Conservation (phyloP, 2,797 vertebrate species). For the Sebastes aleutianus region DNA sequence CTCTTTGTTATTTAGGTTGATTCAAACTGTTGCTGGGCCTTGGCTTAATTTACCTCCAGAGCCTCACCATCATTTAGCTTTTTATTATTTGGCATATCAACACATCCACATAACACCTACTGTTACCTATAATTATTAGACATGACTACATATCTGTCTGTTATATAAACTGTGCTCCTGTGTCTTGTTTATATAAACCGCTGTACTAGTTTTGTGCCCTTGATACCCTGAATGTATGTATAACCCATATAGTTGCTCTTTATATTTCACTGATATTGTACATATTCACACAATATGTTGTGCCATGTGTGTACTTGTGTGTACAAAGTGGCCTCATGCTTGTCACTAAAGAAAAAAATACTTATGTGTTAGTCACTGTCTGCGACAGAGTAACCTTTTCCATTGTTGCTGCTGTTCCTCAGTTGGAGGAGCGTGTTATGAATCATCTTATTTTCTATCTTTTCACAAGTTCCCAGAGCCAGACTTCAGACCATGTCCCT, state of each 20-base stretch:
- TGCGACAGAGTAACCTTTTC: not conserved
- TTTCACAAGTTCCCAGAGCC: constrained; percentile 12
- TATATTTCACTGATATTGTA: not conserved
- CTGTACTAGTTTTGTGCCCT: not conserved
- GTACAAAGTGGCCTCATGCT: not conserved
- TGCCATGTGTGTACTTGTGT: not conserved
- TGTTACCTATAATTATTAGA: not conserved
- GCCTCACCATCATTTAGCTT: not conserved
- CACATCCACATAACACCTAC: not conserved
- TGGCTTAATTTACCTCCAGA: constrained; percentile 8
- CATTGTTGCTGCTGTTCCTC: constrained; percentile 3
- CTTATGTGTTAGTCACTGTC: not conserved
- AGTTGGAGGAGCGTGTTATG: constrained; percentile 30
- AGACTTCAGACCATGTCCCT: constrained; percentile 18
- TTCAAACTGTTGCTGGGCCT: not conserved
- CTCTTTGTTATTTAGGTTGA: not conserved
- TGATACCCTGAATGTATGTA: not conserved
- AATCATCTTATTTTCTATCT: constrained; percentile 50
- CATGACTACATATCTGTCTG: not conserved
- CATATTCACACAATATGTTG: not conserved
- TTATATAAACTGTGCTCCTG: too few species aligned
- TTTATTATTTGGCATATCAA: not conserved
- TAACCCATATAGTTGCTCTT: not conserved
- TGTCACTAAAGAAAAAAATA: not conserved
- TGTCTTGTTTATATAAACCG: not conserved